Conservation (phyloP, 2,888 invertebrate species). For the Dichetophora obliterata region DNA sequence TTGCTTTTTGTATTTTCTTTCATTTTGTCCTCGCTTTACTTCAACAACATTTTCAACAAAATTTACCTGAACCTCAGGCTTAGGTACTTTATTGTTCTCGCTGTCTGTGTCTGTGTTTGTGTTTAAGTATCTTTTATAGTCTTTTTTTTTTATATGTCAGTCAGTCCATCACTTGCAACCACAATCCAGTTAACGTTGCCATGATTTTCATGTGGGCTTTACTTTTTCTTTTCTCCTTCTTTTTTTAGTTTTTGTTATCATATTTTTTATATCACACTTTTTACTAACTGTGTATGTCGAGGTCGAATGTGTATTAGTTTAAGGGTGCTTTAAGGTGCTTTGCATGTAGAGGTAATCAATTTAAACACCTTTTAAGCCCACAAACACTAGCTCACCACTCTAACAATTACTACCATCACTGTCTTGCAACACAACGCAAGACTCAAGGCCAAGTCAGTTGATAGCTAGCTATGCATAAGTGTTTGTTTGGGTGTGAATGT, state of each 20-base stretch:
- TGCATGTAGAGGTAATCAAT: constrained; percentile 1
- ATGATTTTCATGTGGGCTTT: not conserved
- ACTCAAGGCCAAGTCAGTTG: not conserved
- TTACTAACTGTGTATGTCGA: not conserved
- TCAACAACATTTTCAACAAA: too few species aligned
- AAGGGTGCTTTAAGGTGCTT: not conserved
- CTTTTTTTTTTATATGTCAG: not conserved
- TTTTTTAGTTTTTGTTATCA: not conserved
- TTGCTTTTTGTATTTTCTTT: too few species aligned
- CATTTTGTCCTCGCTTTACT: too few species aligned
- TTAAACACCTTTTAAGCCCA: not conserved
- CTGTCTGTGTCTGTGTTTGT: too few species aligned
- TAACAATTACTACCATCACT: not conserved
- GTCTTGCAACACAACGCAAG: not conserved
- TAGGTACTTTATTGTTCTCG: too few species aligned
- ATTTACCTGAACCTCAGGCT: too few species aligned
- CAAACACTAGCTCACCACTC: not conserved
- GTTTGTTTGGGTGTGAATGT: not conserved
- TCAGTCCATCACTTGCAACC: not conserved
- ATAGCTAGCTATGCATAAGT: not conserved
- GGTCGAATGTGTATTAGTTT: not conserved
- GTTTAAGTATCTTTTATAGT: not conserved
- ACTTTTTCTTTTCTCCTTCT: not conserved
- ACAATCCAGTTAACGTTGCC: not conserved
- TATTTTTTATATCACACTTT: not conserved